Evolutionary conservation across 1,140 invertebrate genomes (phyloP), one percentile per base, ranked within the genome.

Genomic region (Mya arenaria): DNA sequence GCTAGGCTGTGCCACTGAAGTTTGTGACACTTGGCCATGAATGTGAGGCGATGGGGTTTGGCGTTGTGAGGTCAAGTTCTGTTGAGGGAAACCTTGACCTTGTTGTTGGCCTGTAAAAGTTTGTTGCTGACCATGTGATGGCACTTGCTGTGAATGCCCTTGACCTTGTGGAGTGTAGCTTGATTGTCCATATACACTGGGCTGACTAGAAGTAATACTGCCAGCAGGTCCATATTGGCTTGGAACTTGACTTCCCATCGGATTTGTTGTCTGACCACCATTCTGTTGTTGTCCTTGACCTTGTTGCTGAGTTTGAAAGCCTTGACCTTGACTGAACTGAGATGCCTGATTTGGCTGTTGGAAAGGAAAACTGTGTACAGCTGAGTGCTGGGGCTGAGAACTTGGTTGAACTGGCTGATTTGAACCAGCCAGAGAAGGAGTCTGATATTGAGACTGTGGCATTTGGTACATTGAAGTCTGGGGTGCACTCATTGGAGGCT

Each of bases 71-170:
- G n/a, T n/a, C n/a, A n/a, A n/a, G n/a, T n/a, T n/a, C n/a, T n/a
- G 37, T 52, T 75, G 71, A 19, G 84, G 84, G 17, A 37, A 71
- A 30, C 39, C 36, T 34, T 48, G 25, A 10, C 37, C 41, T 58
- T n/a, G 15, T 55, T 44, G n/a, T 25, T 84, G 73, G 63, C 55
- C 17, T 28, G 39, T 19, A 62, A 39, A 30, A 37, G 39, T 36
- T 10, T 69, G 66, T 52, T 63, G 68, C 13, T 84, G 72, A 75
- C 36, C 62, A 36, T 74, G 63, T 8, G n/a, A n/a, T n/a, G n/a
- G n/a, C n/a, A 37, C 52, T 68, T 39, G 10, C 37, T n/a, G 66
- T 25, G 69, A 39, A 34, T 74, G 36, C 48, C 13, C n/a, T 23
- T 77, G 81, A 48, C 8, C 52, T 25, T 23, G 41, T 25, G 41